Percentiles rank a stretch among this genome's conserved stretches.
Conservation (phyloP, 2,113 vertebrate species). For the Motacilla alba region DNA sequence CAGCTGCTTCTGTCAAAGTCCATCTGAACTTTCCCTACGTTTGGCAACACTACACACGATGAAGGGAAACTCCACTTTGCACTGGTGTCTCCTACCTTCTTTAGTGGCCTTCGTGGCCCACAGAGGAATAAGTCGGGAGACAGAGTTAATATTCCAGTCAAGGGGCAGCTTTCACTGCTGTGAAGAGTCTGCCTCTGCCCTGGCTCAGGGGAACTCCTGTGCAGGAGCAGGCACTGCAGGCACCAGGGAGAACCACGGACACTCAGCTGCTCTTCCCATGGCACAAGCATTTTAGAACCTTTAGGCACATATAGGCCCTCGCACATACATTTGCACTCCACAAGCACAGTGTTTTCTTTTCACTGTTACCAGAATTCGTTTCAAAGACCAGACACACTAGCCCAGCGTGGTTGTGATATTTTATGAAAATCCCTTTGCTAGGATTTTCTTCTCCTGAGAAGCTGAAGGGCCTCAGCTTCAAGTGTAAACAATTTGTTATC, state of each 20-base stretch:
- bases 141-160: background rate
- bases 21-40: background rate
- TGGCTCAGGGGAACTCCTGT: background rate
- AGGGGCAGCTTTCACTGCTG: background rate
- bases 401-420: background rate
- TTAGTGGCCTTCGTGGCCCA: background rate
- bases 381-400: background rate
- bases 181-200: background rate
- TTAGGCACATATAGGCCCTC: background rate
- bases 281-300: background rate
- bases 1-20: background rate
- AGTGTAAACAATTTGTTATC: too few relatives aligned
- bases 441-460: too few relatives aligned
- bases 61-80: background rate
- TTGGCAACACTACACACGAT: background rate
- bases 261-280: background rate
- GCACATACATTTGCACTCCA: rapidly evolving
- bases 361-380: background rate
- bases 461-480: too few relatives aligned
- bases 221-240: background rate
- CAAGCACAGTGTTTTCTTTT: background rate
- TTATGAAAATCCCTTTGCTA: too few relatives aligned
- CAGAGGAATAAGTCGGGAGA: background rate
- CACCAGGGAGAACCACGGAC: rapidly evolving
- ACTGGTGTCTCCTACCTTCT: background rate